phyloP scores from a whole-genome alignment of 2,888 invertebrate genomes.

The Andrena praecox region DNA sequence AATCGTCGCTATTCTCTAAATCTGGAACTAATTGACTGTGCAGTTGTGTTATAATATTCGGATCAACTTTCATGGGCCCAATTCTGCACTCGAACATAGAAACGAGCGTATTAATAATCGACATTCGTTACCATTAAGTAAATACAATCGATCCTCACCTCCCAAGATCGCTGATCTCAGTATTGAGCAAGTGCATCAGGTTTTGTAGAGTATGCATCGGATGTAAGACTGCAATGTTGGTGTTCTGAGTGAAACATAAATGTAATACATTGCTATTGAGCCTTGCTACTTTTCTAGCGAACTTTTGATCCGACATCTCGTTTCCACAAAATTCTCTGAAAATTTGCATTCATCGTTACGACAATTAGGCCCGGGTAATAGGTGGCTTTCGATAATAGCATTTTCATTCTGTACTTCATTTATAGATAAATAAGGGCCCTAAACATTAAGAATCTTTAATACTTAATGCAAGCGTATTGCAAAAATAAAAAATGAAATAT shows the following conservation, averaged over 20 bases:
- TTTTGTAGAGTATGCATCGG: conserved; percentile 91
- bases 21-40: conserved; percentile 88
- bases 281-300: conserved; percentile 90
- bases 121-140: not conserved
- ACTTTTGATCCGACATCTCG: conserved; percentile 90
- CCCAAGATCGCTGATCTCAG: conserved; percentile 89
- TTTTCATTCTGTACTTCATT: not conserved
- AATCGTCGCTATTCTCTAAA: conserved; percentile 88
- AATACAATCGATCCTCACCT: conserved; percentile 85
- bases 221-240: conserved; percentile 88
- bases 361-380: not conserved
- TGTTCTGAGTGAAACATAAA: conserved; percentile 92
- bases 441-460: conserved; percentile 3
- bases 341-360: conserved; percentile 23
- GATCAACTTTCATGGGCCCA: conserved; percentile 88
- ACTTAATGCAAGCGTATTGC: conserved; percentile 2
- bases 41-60: conserved; percentile 86
- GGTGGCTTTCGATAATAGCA: not conserved
- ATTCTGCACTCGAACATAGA: conserved; percentile 83
- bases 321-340: conserved; percentile 93
- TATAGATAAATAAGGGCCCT: not conserved
- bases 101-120: conserved; percentile 1
- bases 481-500: conserved; percentile 16
- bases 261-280: conserved; percentile 93
- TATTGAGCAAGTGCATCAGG: conserved; percentile 89